Conservation (phyloP, 1,140 invertebrate species). For the Argopecten irradians region DNA sequence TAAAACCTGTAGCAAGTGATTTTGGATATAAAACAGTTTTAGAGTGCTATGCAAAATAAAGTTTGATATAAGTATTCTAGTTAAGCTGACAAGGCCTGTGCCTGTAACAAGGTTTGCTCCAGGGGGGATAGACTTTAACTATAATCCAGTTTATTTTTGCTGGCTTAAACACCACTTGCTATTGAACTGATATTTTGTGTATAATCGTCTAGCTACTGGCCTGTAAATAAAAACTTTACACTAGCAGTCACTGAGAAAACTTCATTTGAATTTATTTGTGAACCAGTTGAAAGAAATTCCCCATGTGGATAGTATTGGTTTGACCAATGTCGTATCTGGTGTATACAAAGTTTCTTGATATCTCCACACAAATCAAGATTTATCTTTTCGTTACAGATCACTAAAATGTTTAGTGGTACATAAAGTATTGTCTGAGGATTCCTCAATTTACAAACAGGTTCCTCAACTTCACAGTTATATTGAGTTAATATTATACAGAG, state of each 20-base stretch:
- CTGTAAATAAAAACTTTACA: not conserved
- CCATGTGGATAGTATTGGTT: conserved; percentile 3
- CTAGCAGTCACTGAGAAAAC: not conserved
- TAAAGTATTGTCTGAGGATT: no score
- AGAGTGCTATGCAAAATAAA: no score
- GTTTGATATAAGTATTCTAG: no score
- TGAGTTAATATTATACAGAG: no score
- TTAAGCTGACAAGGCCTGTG: not conserved
- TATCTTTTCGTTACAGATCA: conserved; percentile 15
- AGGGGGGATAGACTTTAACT: not conserved
- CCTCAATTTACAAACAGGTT: no score
- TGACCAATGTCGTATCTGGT: not conserved
- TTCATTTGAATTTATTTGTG: not conserved
- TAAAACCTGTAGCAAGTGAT: no score
- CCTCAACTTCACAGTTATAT: no score
- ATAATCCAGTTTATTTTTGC: not conserved
- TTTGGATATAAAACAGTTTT: no score
- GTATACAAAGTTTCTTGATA: not conserved
- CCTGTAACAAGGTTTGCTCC: not conserved
- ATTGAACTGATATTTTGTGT: not conserved
- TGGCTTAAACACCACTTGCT: not conserved
- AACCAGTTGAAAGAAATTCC: not conserved
- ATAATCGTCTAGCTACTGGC: not conserved
- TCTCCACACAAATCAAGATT: not conserved
- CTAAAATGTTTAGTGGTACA: no score